Conservation (phyloP, 2,113 vertebrate species). For the Callorhinus ursinus region DNA sequence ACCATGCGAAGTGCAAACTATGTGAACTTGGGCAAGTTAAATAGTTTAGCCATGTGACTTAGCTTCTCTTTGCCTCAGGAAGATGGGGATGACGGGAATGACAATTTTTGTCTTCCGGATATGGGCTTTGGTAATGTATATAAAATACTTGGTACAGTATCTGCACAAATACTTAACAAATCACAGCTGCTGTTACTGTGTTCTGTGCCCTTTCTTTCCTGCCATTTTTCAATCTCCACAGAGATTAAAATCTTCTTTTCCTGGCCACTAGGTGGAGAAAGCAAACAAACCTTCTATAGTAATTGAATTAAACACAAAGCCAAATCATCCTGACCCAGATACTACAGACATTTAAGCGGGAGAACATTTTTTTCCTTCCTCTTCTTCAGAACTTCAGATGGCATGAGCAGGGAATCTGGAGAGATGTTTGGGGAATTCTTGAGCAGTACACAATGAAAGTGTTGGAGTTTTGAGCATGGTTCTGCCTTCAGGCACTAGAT, state of each 20-base stretch:
- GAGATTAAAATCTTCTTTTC: conserved; percentile 47
- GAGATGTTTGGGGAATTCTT: conserved; percentile 15
- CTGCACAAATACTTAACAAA: background rate
- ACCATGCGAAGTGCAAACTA: background rate
- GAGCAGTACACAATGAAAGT: conserved; percentile 17
- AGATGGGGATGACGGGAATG: accelerated
- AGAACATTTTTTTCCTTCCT: background rate
- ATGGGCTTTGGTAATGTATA: accelerated
- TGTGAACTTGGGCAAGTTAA: background rate
- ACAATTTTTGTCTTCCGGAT: background rate
- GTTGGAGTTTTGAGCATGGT: background rate
- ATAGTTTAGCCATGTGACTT: background rate
- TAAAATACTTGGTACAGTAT: background rate
- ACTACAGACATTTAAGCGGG: conserved; percentile 21
- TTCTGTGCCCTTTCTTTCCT: background rate
- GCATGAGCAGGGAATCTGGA: background rate
- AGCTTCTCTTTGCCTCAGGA: background rate
- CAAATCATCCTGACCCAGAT: conserved; percentile 76
- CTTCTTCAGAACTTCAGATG: conserved; percentile 59
- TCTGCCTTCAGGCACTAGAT: conserved; percentile 4
- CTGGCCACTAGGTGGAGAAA: conserved; percentile 87
- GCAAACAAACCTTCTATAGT: conserved; percentile 83
- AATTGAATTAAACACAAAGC: conserved; percentile 61
- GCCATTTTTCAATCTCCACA: background rate
- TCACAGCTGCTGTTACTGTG: accelerated